A percentile compares a stretch with the other conserved stretches of the same genome.
phyloP scores from a whole-genome alignment of 1,140 invertebrate species.

The Drosophila auraria region DNA sequence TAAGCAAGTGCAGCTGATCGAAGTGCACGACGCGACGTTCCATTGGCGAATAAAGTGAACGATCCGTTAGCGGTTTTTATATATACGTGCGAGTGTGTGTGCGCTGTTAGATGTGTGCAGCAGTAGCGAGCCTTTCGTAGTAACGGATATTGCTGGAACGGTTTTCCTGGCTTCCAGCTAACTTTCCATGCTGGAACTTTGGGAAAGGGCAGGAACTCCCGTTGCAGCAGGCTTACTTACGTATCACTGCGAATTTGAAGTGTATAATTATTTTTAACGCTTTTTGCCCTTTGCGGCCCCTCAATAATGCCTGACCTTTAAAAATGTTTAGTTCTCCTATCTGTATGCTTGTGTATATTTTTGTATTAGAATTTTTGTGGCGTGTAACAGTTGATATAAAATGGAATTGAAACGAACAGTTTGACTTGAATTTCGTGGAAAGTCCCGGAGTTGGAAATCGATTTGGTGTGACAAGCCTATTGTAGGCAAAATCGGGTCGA shows the following conservation, averaged over 20 bases:
- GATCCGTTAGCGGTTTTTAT: conserved; percentile 4
- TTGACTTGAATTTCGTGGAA: conserved; percentile 55
- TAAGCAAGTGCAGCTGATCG: conserved; percentile 8
- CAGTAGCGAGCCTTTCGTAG: neutral
- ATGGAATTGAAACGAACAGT: conserved; percentile 46
- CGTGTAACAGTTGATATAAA: conserved; percentile 59
- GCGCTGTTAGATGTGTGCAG: neutral
- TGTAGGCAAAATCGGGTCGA: neutral
- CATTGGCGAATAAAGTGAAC: conserved; percentile 1
- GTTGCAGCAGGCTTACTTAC: conserved; percentile 32
- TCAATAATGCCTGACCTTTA: conserved; percentile 52
- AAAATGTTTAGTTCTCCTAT: conserved; percentile 36
- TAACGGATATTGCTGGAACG: conserved; percentile 10
- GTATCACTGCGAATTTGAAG: conserved; percentile 59
- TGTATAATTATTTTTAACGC: conserved; percentile 25
- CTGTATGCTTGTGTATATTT: conserved; percentile 50
- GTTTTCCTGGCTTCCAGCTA: neutral
- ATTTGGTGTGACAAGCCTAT: neutral
- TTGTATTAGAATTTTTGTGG: conserved; percentile 39
- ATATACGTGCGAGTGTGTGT: conserved; percentile 3
- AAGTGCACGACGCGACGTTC: conserved; percentile 16
- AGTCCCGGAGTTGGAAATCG: conserved; percentile 16
- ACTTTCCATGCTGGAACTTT: neutral
- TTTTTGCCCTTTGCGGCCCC: neutral
- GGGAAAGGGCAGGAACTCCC: neutral